phyloP scores from a whole-genome alignment of 2,113 vertebrate species.

The Ceratotherium simum region DNA sequence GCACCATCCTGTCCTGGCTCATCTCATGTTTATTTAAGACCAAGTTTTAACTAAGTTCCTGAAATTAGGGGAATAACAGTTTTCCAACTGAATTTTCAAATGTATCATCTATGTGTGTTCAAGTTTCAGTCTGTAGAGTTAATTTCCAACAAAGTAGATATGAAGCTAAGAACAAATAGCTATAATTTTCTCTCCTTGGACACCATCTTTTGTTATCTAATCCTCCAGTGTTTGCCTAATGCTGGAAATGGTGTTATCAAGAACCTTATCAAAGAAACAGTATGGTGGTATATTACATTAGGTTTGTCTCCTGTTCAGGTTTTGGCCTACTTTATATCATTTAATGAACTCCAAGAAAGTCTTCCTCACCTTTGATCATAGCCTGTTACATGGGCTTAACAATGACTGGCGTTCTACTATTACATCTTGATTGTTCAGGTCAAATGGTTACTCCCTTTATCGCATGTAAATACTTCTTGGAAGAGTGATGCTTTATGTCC shows the following conservation, averaged over 20 bases:
- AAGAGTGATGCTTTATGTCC: neutral
- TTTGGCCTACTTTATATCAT: neutral
- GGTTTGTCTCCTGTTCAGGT: neutral
- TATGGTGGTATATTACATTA: neutral
- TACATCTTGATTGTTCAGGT: neutral
- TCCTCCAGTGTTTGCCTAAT: neutral
- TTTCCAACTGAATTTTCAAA: conserved; percentile 9
- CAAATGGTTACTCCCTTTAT: neutral
- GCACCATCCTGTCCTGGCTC: neutral
- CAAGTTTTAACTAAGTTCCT: neutral
- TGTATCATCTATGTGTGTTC: neutral
- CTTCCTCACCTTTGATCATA: neutral
- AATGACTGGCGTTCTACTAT: neutral
- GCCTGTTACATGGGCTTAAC: neutral
- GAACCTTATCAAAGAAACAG: neutral
- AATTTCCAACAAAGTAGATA: neutral
- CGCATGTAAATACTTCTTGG: neutral
- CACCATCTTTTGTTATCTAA: neutral
- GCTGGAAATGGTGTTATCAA: neutral
- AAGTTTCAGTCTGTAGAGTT: neutral
- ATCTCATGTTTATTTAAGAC: neutral
- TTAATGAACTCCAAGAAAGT: neutral
- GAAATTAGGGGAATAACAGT: neutral
- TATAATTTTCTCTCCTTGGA: neutral
- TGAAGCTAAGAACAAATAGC: neutral